These are phyloP conservation scores for Bufo bufo DNA, from an alignment of 2,113 vertebrate genomes.

Conservation along the genomic window DNA sequence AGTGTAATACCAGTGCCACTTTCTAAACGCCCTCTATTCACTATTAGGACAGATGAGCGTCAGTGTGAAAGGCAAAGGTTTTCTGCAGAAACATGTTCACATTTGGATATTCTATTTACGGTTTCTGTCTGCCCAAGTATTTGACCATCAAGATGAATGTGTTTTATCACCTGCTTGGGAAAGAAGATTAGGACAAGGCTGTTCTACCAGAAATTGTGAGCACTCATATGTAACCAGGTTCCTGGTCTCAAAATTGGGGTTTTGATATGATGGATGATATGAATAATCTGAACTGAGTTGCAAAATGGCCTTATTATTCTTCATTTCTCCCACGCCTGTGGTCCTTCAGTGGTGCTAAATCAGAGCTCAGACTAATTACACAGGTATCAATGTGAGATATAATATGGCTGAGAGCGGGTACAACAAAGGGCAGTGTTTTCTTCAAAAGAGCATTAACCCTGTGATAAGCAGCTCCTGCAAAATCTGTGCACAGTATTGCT, in stretches of 20 bases:
- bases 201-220: conserved; percentile 57
- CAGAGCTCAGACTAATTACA: conserved; percentile 45
- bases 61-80: not conserved
- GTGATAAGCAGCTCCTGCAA: not conserved
- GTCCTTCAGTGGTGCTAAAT: conserved; percentile 53
- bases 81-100: not conserved
- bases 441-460: conserved; percentile 15
- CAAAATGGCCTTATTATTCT: conserved; percentile 67
- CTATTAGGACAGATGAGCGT: conserved; percentile 45
- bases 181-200: conserved; percentile 17
- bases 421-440: not conserved
- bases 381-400: conserved; percentile 52
- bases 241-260: conserved; percentile 30
- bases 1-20: not conserved
- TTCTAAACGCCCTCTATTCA: conserved; percentile 3
- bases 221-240: conserved; percentile 24
- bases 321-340: conserved; percentile 64
- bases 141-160: conserved; percentile 54
- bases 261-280: conserved; percentile 63
- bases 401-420: not conserved
- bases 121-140: conserved; percentile 37
- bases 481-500: not conserved
- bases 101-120: conserved; percentile 40
- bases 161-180: conserved; percentile 43
- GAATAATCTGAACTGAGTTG: conserved; percentile 63